Evolutionary conservation across 2,888 invertebrate species (phyloP), one percentile per base, ranked within the genome.

Genomic region (Artemia sp.): DNA sequence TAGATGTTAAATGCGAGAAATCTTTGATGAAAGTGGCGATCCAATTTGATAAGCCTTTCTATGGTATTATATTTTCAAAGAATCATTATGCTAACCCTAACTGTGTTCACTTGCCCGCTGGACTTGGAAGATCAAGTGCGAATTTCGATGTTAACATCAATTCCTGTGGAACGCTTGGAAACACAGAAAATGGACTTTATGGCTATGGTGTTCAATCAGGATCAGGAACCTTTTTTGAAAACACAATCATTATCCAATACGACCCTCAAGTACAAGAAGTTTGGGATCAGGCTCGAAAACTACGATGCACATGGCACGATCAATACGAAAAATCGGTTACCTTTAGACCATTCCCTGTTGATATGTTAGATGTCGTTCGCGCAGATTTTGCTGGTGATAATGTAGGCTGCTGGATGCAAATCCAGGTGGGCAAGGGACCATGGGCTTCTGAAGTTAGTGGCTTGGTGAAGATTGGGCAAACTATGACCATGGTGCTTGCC

Each of bases 391-490:
- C 92, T 71, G 93, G 93, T 0, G 93, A 94, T 76, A 94, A 94
- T 76, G 92, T 93, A 3, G 92, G 92, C 19, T 93, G 93, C 80
- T 94, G 93, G 93, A 93, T 94, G 93, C 92, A 93, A 77, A 93
- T 94, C 74, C 93, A 94, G 82, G 91, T 92, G 6, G 92, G 92
- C 64, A 92, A 91, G 77, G 92, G 92, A 38, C 93, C 93, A 0
- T 94, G 93, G 92, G 92, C 93, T 11, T 91, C 92, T 0, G 93
- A 93, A 80, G 93, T 93, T 1, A 91, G 92, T 0, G 93, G 93
- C 0, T 81, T 94, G 68, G 93, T 93, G 0, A 93, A 93, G 80
- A 93, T 93, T 70, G 93, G 93, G 1, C 93, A 93, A 78, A 93
- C 93, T 0, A 92, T 94, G 92, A 94, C 93, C 12, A 93, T 93